These are phyloP conservation scores for Gymnobelideus leadbeateri DNA, from an alignment of 2,113 vertebrate species.

Conservation along the genomic window DNA sequence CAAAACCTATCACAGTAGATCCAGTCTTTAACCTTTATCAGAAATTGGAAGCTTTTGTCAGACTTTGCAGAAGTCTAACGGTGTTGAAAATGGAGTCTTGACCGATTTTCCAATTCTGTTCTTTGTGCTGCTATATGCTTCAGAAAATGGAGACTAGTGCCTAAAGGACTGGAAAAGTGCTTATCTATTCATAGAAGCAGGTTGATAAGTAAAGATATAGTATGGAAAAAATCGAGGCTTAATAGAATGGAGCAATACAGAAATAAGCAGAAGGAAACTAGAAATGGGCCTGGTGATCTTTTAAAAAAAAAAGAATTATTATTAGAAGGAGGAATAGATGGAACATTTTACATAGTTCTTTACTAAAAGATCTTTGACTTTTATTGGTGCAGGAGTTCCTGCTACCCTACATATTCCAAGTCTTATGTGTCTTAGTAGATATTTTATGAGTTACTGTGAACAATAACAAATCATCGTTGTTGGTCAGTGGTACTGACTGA, in stretches of 20 bases:
- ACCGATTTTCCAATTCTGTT: not conserved
- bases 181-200: not conserved
- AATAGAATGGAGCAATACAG: not conserved
- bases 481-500: not conserved
- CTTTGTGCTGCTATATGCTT: not conserved
- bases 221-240: not conserved
- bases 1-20: not conserved
- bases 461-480: not conserved
- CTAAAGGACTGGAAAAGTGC: not conserved
- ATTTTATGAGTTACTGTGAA: not conserved
- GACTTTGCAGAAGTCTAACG: not conserved
- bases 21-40: not conserved
- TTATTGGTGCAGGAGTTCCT: not conserved
- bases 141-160: not conserved
- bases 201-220: not conserved
- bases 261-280: not conserved
- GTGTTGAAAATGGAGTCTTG: not conserved
- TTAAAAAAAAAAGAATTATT: not conserved
- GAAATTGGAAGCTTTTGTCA: not conserved
- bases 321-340: not conserved
- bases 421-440: not conserved
- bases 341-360: not conserved
- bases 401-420: not conserved
- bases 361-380: not conserved
- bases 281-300: not conserved